Evolutionary conservation across 1,140 invertebrate genomes (phyloP), one percentile per base, ranked within the genome.

Genomic region (Streblospio benedicti): DNA sequence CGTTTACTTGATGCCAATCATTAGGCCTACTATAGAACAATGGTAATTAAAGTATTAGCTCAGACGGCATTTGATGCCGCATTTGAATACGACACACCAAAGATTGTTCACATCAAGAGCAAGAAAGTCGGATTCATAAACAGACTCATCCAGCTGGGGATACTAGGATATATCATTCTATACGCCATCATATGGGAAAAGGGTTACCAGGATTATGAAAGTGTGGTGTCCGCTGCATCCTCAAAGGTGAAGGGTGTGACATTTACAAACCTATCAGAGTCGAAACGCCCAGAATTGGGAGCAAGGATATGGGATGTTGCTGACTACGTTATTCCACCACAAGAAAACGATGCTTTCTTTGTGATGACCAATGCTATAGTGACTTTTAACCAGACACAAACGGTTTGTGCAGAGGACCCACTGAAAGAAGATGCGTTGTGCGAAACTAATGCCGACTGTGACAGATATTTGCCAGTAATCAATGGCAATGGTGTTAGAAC

Each of bases 271-370:
- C 62, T 69, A 27, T 60, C 70, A 1, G 44, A 72, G 52, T 55
- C 47, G 14, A 53, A 54, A 9, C 44, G 59, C 18, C 43, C 57
- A 0, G 47, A 27, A 35, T 38, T 54, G 14, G 61, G 66, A n/a
- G 59, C 57, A 12, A 41, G 76, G 59, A 67, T 81, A 12, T 83
- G 81, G 81, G 81, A 83, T 72, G 76, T 79, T 18, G 71, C 80
- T 2, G 82, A 83, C 61, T 81, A 80, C 69, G 79, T 83, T 12
- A 67, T 82, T n/a, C 82, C 82, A 4, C 73, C 82, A 16, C 77
- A 77, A 69, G 81, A 82, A 68, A 80, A 81, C 66, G 76, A 74
- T 62, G 81, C 81, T 14, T 81, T 82, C 60, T 83, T 83, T 72
- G 77, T 83, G 28, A 80, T 73, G 54, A 83, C 82, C 25, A 83